Conservation (phyloP, 1,140 invertebrate genomes). For the Ditylenchus dipsaci region DNA sequence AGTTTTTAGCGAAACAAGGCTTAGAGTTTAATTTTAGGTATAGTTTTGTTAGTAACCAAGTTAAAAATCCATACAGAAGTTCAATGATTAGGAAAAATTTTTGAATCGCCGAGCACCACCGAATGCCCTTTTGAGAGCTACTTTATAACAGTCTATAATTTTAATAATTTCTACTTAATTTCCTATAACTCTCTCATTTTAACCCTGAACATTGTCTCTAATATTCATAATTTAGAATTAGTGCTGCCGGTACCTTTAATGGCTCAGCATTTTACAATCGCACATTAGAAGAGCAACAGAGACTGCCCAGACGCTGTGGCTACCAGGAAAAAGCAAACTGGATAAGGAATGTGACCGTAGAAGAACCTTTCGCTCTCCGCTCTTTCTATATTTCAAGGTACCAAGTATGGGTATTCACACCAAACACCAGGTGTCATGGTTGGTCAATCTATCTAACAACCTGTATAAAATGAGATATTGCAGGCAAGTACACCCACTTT, state of each 20-base stretch:
- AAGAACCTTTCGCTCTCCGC: conserved; percentile 23
- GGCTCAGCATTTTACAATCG: conserved; percentile 25
- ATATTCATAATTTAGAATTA: conserved; percentile 31
- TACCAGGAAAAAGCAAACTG: not conserved
- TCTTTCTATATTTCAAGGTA: conserved; percentile 35
- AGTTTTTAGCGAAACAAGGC: too few species aligned
- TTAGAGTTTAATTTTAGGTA: too few species aligned
- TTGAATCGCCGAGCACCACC: too few species aligned
- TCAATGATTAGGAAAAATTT: too few species aligned
- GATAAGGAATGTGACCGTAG: not conserved
- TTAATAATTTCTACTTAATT: too few species aligned
- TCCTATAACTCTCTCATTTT: too few species aligned
- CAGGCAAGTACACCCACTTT: conserved; percentile 34
- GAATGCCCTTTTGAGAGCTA: too few species aligned
- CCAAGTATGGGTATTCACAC: conserved; percentile 31
- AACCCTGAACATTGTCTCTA: too few species aligned
- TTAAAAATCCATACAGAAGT: too few species aligned
- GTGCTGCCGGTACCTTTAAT: conserved; percentile 32
- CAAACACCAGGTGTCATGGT: conserved; percentile 2
- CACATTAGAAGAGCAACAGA: not conserved
- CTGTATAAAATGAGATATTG: too few species aligned
- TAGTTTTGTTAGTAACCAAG: too few species aligned
- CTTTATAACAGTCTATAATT: too few species aligned
- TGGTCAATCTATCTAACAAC: not conserved
- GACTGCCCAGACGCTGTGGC: not conserved